A percentile compares a stretch with the other conserved stretches of the same genome.
Evolutionary conservation across 1,140 invertebrate genomes (phyloP).

Genomic region (Drosophila guanche): DNA sequence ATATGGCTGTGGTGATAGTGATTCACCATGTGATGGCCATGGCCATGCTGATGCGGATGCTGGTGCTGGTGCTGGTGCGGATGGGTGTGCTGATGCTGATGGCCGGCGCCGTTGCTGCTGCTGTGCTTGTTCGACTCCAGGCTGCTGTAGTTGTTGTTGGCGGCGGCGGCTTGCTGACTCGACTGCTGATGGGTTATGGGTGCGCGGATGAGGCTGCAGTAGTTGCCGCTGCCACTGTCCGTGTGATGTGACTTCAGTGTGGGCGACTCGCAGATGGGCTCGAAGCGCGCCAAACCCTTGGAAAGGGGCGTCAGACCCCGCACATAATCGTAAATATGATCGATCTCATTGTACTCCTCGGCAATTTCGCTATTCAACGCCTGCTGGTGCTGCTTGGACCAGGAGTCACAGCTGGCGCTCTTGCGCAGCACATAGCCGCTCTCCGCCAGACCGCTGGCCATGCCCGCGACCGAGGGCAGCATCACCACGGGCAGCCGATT

Average conservation of each 20-base stretch:
- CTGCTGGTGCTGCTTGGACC: slow-evolving; percentile 78
- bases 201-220: slow-evolving; percentile 78
- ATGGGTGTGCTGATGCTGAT: slow-evolving; percentile 37
- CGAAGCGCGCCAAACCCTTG: slow-evolving; percentile 88
- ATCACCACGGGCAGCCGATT: slow-evolving; percentile 76
- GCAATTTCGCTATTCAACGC: slow-evolving; percentile 84
- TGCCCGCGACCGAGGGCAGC: slow-evolving; percentile 84
- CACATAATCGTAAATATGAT: slow-evolving; percentile 98
- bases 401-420: slow-evolving; percentile 88
- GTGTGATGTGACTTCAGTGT: slow-evolving; percentile 83
- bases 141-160: slow-evolving; percentile 80
- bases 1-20: slow-evolving; percentile 85
- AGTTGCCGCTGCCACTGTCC: slow-evolving; percentile 80
- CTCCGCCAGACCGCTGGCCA: slow-evolving; percentile 71
- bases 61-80: slow-evolving; percentile 26
- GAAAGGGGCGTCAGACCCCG: slow-evolving; percentile 94
- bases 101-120: slow-evolving; percentile 70
- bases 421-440: slow-evolving; percentile 87
- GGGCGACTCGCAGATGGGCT: slow-evolving; percentile 84
- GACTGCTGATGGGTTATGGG: slow-evolving; percentile 50
- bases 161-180: slow-evolving; percentile 35
- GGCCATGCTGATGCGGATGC: slow-evolving; percentile 47
- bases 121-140: slow-evolving; percentile 79
- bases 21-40: slow-evolving; percentile 83
- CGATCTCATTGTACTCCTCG: slow-evolving; percentile 97